Conservation (phyloP, 2,888 invertebrate species). For the Hirudinaria manillensis region DNA sequence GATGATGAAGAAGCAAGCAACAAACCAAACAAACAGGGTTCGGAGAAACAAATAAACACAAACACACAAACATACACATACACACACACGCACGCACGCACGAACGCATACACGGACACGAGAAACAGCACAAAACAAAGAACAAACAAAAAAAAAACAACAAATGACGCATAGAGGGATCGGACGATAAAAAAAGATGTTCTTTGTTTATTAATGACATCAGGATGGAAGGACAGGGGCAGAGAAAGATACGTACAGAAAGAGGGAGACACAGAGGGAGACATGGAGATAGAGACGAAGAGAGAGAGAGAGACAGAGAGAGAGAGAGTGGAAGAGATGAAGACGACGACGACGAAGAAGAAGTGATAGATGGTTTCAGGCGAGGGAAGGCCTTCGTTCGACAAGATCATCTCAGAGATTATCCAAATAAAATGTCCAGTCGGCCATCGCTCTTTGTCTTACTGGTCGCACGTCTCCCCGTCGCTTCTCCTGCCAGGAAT, state of each 20-base stretch:
- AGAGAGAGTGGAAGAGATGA: neutral
- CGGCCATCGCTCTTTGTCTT: neutral
- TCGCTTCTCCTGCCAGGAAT: neutral
- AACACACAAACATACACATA: neutral
- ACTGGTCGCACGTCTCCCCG: neutral
- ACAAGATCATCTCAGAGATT: conserved; percentile 14
- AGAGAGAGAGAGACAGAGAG: neutral
- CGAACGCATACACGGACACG: neutral
- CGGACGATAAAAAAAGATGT: neutral
- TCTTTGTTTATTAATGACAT: neutral
- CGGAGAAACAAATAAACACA: neutral
- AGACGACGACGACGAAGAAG: neutral
- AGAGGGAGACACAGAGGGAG: neutral
- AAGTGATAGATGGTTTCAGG: conserved; percentile 4
- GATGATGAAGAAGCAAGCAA: neutral
- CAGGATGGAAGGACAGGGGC: neutral
- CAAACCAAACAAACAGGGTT: neutral
- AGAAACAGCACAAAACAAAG: no score
- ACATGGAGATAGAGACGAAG: conserved; percentile 11
- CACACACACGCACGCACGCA: neutral
- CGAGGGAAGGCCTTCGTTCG: neutral
- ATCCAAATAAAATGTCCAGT: conserved; percentile 4
- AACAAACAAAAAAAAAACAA: neutral
- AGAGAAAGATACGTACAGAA: neutral
- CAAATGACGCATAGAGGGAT: neutral